A percentile compares a stretch with the other conserved stretches of the same genome.
Evolutionary conservation across 2,113 vertebrate species (phyloP).

Genomic region (Chloropsis hardwickii): DNA sequence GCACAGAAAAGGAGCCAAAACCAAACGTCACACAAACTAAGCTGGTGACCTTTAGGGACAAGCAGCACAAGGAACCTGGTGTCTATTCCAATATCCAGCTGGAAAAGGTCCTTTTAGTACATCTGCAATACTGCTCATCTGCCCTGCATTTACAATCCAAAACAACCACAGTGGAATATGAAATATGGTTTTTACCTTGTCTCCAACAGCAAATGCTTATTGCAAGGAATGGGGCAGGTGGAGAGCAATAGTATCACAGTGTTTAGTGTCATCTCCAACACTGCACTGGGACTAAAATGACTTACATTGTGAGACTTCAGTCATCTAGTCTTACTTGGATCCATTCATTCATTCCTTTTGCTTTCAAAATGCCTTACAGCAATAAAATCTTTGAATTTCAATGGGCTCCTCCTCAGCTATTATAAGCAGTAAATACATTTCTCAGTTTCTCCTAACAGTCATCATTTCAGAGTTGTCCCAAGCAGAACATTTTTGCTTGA

Average conservation of each 20-base stretch:
- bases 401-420: not conserved
- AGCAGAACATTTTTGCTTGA: not conserved
- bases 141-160: not conserved
- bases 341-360: not conserved
- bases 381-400: not conserved
- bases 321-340: not conserved
- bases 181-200: not conserved
- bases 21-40: not conserved
- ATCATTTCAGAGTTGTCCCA: not conserved
- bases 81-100: not conserved
- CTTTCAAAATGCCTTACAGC: not conserved
- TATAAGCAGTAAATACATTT: not conserved
- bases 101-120: not conserved
- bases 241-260: not conserved
- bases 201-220: not conserved
- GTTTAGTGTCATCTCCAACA: not conserved
- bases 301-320: not conserved
- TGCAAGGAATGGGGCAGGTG: not conserved
- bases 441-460: not conserved
- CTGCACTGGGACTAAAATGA: not conserved
- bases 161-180: not conserved
- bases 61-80: not conserved
- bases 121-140: not conserved
- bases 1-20: slow-evolving; percentile 1
- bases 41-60: not conserved